These are phyloP conservation scores for Synodontis membranacea DNA, from an alignment of 2,113 vertebrate genomes.

Conservation along the genomic window DNA sequence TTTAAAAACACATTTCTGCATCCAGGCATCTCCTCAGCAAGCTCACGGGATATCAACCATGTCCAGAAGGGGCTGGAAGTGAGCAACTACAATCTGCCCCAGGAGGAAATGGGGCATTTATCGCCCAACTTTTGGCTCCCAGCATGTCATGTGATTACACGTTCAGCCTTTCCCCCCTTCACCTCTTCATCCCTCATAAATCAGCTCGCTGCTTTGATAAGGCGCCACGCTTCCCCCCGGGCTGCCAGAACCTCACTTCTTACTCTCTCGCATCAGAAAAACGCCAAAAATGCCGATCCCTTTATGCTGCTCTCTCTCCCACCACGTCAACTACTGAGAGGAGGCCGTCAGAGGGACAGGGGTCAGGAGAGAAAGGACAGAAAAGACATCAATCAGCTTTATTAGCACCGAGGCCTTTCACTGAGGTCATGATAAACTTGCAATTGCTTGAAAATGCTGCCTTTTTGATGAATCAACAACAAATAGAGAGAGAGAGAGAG, in stretches of 20 bases:
- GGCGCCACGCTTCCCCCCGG: neutral
- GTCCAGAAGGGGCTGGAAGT: conserved; percentile 25
- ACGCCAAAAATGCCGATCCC: neutral
- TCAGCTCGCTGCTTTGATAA: conserved; percentile 45
- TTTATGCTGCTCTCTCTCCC: neutral
- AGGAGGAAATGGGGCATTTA: conserved; percentile 54
- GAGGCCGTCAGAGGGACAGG: neutral
- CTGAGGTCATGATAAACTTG: neutral
- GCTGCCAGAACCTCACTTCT: conserved; percentile 22
- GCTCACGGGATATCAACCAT: conserved; percentile 34
- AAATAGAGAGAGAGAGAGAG: neutral
- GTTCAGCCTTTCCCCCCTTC: neutral
- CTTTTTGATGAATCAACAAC: neutral
- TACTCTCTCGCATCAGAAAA: conserved; percentile 21
- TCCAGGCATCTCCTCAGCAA: conserved; percentile 4
- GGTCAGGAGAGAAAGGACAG: conserved; percentile 32
- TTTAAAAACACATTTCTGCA: neutral
- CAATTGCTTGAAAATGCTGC: neutral
- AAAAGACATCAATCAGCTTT: conserved; percentile 48
- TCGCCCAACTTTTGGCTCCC: conserved; percentile 15
- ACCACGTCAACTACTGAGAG: neutral
- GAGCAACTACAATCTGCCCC: conserved; percentile 41
- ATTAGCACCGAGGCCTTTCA: neutral
- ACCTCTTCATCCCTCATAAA: conserved; percentile 35
- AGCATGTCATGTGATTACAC: conserved; percentile 50